phyloP scores from a whole-genome alignment of 2,888 invertebrate species.

The Halictus quadricinctus region DNA sequence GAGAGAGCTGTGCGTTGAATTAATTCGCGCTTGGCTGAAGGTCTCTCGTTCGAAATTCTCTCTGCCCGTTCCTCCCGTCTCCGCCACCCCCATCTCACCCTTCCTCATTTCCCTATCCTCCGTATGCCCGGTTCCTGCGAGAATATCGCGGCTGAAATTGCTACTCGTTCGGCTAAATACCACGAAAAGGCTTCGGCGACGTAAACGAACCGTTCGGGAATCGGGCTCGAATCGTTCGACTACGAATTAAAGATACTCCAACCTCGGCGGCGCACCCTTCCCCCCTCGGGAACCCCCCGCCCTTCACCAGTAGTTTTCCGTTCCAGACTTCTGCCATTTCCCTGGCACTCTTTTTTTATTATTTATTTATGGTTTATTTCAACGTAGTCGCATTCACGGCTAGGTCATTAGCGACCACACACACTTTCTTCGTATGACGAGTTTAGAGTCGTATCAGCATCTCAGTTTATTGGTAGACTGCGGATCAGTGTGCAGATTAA shows the following conservation, averaged over 20 bases:
- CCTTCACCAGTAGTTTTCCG: background rate
- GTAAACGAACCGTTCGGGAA: conserved; percentile 75
- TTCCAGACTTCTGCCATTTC: background rate
- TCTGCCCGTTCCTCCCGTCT: conserved; percentile 57
- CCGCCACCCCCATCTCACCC: conserved; percentile 42
- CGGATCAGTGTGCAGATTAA: background rate
- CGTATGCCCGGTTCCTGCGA: conserved; percentile 43
- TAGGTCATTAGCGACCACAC: no score
- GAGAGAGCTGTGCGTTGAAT: conserved; percentile 77
- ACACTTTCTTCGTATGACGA: background rate
- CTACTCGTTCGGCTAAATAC: conserved; percentile 71
- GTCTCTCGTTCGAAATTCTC: conserved; percentile 72
- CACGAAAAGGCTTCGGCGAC: conserved; percentile 63
- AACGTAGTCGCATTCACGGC: no score
- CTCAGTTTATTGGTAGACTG: background rate
- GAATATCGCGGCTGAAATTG: conserved; percentile 69
- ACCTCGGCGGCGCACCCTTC: background rate
- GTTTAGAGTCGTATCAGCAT: background rate
- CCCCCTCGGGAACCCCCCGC: no score
- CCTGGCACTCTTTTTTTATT: background rate
- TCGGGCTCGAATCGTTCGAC: conserved; percentile 60
- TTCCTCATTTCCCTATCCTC: conserved; percentile 57
- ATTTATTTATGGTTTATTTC: no score
- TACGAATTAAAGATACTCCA: conserved; percentile 62
- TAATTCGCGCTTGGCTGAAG: conserved; percentile 80